Evolutionary conservation across 2,888 invertebrate genomes (phyloP).

Genomic region (Elmis aenea): DNA sequence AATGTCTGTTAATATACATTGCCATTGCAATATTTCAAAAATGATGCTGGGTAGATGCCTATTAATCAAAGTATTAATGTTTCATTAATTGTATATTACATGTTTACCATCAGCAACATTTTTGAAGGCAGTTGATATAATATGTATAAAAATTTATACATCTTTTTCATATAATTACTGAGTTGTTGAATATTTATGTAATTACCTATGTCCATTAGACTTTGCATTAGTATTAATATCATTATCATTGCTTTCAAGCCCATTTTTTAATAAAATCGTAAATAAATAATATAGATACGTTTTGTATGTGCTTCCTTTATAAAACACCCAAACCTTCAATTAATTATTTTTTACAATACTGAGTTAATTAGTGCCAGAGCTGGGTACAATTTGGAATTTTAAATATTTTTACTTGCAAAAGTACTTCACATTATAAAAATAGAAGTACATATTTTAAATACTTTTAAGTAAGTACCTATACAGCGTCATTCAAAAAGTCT

Average conservation of each 20-base stretch:
- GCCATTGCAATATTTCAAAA: slow-evolving; percentile 31
- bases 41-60: slow-evolving; percentile 33
- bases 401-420: too few relatives aligned
- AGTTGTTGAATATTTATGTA: slow-evolving; percentile 42
- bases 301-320: too few relatives aligned
- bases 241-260: slow-evolving; percentile 47
- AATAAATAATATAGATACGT: slow-evolving; percentile 11
- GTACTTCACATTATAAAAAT: too few relatives aligned
- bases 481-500: too few relatives aligned
- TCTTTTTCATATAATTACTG: slow-evolving; percentile 39
- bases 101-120: slow-evolving; percentile 37
- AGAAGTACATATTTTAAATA: too few relatives aligned
- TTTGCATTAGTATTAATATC: slow-evolving; percentile 48
- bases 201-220: slow-evolving; percentile 42
- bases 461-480: too few relatives aligned
- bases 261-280: slow-evolving; percentile 39
- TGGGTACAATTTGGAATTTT: too few relatives aligned
- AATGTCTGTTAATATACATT: slow-evolving; percentile 33
- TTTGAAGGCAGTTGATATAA: slow-evolving; percentile 33
- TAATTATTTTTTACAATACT: too few relatives aligned
- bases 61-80: slow-evolving; percentile 14
- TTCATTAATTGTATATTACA: too few relatives aligned
- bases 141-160: slow-evolving; percentile 39
- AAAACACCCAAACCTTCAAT: too few relatives aligned
- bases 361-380: too few relatives aligned